phyloP scores from a whole-genome alignment of 2,888 invertebrate genomes.

The Ormyrus nitidulus region DNA sequence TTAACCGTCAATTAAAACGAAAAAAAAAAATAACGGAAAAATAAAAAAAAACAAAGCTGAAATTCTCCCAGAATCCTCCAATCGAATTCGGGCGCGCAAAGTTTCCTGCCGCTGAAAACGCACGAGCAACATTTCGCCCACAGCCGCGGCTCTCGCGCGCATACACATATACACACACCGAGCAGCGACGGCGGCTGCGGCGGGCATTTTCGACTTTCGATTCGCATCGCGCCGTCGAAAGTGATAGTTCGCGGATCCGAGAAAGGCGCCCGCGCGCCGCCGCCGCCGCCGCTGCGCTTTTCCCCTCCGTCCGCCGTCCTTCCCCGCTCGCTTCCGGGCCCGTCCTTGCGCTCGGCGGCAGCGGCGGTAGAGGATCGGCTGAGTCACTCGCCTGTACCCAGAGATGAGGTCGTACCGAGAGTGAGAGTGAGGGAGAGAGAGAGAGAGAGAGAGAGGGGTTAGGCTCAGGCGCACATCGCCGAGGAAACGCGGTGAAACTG shows the following conservation, averaged over 20 bases:
- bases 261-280: constrained; percentile 68
- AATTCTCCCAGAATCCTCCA: too few relatives aligned
- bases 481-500: background rate
- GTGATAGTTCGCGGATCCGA: constrained; percentile 71
- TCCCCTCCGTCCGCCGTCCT: constrained; percentile 12
- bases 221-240: constrained; percentile 69
- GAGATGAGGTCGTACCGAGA: constrained; percentile 34
- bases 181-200: too few relatives aligned
- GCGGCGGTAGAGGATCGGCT: background rate
- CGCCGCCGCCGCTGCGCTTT: background rate
- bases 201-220: constrained; percentile 68
- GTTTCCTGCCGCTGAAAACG: background rate
- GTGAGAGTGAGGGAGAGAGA: constrained; percentile 31
- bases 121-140: background rate
- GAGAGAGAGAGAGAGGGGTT: background rate
- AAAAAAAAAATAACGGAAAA: too few relatives aligned
- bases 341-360: constrained; percentile 32
- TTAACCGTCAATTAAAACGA: too few relatives aligned
- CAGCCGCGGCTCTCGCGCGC: too few relatives aligned
- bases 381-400: constrained; percentile 5
- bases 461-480: constrained; percentile 12
- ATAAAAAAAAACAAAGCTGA: too few relatives aligned
- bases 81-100: too few relatives aligned
- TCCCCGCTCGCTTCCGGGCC: constrained; percentile 35
- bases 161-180: too few relatives aligned